A percentile compares a stretch with the other conserved stretches of the same genome.
Conservation (phyloP, 2,113 vertebrate genomes). For the Varanus salvator region DNA sequence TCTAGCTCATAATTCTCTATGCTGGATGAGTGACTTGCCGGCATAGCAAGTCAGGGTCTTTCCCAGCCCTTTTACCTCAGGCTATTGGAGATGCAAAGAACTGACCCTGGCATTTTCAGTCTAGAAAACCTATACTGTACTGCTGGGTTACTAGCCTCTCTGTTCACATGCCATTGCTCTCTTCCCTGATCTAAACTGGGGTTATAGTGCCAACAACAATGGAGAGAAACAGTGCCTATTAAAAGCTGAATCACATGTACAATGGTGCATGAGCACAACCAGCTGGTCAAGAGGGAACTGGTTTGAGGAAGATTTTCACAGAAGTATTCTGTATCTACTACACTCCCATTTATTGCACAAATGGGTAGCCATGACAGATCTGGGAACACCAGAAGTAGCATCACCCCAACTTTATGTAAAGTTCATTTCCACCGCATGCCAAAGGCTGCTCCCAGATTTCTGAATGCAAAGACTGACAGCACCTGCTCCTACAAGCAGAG, state of each 20-base stretch:
- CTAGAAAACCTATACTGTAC: not conserved
- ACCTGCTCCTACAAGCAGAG: not conserved
- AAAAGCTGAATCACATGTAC: not conserved
- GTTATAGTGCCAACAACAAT: not conserved
- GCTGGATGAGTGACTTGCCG: not conserved
- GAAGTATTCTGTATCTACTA: slow-evolving; percentile 21
- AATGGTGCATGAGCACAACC: slow-evolving; percentile 25
- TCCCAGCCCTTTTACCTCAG: not conserved
- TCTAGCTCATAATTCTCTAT: not conserved
- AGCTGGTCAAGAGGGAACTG: not conserved
- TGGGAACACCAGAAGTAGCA: accelerated
- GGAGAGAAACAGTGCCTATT: not conserved
- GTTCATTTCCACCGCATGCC: not conserved
- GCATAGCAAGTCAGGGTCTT: not conserved
- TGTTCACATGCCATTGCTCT: not conserved
- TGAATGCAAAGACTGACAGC: slow-evolving; percentile 9
- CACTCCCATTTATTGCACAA: not conserved
- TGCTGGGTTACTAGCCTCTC: too few relatives aligned
- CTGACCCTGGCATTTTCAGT: not conserved
- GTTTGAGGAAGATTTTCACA: slow-evolving; percentile 8
- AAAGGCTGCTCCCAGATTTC: not conserved
- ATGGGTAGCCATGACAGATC: not conserved
- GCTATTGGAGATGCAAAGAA: not conserved
- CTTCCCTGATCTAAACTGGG: not conserved
- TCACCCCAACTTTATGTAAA: not conserved